Evolutionary conservation across 2,888 invertebrate species (phyloP).

Genomic region (Sarcophaga carnaria): DNA sequence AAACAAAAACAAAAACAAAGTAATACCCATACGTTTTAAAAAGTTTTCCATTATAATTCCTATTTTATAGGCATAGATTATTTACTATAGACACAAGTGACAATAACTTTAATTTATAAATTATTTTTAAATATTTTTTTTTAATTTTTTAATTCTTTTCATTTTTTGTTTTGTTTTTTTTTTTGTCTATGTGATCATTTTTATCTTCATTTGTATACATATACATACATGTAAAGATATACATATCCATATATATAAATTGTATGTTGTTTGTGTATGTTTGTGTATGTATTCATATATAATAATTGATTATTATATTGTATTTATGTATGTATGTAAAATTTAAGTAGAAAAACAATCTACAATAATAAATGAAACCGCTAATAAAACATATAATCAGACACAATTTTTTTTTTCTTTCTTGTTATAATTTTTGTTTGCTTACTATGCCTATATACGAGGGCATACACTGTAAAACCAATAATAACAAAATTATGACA

Average conservation of each 20-base stretch:
- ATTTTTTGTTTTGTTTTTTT: not conserved
- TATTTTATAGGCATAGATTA: slow-evolving; percentile 15
- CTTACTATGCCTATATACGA: slow-evolving; percentile 14
- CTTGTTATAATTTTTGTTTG: not conserved
- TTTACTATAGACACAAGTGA: slow-evolving; percentile 6
- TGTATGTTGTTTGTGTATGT: slow-evolving; percentile 30
- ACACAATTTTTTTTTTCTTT: not conserved
- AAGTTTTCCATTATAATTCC: slow-evolving; percentile 29
- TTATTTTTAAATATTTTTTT: slow-evolving; percentile 1
- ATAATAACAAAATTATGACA: slow-evolving; percentile 24
- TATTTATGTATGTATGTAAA: slow-evolving; percentile 49
- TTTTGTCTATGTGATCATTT: slow-evolving; percentile 43
- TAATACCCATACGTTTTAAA: not conserved
- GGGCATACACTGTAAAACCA: slow-evolving; percentile 12
- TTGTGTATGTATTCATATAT: not conserved
- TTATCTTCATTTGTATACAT: slow-evolving; percentile 36
- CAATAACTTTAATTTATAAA: slow-evolving; percentile 19
- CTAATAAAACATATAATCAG: slow-evolving; percentile 7
- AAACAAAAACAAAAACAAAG: not conserved
- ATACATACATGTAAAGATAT: no score
- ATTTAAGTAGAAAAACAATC: slow-evolving; percentile 45
- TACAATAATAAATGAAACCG: slow-evolving; percentile 9
- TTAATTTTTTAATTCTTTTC: slow-evolving; percentile 16
- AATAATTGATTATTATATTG: slow-evolving; percentile 26
- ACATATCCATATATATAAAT: not conserved